phyloP scores from a whole-genome alignment of 2,797 vertebrate species.

The Myripristis murdjan region DNA sequence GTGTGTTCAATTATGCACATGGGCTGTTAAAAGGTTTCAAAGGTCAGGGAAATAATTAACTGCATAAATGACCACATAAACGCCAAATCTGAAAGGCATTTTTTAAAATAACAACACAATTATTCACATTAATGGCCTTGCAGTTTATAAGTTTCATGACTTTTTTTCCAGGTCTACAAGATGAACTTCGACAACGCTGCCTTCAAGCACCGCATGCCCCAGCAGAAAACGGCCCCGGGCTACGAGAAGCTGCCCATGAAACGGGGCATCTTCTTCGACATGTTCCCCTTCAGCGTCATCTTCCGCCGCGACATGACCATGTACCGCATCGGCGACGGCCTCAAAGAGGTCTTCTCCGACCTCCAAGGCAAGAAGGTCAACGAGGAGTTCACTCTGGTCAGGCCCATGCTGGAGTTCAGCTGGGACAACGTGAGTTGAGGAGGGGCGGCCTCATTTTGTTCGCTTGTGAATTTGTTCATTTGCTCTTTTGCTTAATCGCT shows the following conservation, averaged over 20 bases:
- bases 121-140: too few species aligned
- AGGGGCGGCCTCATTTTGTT: background rate
- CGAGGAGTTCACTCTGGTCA: slow-evolving; percentile 85
- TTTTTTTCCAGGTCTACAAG: slow-evolving; percentile 81
- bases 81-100: background rate
- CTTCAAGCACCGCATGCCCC: slow-evolving; percentile 86
- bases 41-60: too few species aligned
- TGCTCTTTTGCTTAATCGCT: too few species aligned
- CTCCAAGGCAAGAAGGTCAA: slow-evolving; percentile 86
- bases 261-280: slow-evolving; percentile 86
- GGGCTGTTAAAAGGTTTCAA: too few species aligned
- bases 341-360: slow-evolving; percentile 87
- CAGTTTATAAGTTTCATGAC: background rate
- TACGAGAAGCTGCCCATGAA: slow-evolving; percentile 88
- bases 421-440: slow-evolving; percentile 84
- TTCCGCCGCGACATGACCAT: slow-evolving; percentile 88
- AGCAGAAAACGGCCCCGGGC: slow-evolving; percentile 85
- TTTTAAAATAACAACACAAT: background rate
- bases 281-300: slow-evolving; percentile 87
- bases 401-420: slow-evolving; percentile 88
- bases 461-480: background rate
- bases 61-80: too few species aligned
- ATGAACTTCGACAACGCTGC: slow-evolving; percentile 88
- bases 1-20: too few species aligned
- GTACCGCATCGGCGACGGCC: slow-evolving; percentile 84